phyloP scores from a whole-genome alignment of 64 coral and sea anemone genomes.

The Montipora cactus region DNA sequence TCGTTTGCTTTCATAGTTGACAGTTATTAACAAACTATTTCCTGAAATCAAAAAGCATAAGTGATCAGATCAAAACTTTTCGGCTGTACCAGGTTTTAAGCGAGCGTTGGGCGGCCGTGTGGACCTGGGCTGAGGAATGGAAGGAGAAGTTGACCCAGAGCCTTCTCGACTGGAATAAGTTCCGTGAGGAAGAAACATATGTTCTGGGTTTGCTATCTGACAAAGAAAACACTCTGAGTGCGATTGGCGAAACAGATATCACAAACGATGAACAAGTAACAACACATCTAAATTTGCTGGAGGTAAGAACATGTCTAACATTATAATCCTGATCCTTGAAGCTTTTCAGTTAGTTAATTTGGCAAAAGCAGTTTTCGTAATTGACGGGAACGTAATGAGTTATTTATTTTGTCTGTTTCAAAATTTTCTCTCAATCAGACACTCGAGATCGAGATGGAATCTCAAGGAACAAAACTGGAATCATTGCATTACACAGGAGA shows the following conservation, averaged over 20 bases:
- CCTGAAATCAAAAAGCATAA: too few species aligned
- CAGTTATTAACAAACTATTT: too few species aligned
- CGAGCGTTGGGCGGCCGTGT: slow-evolving; percentile 89
- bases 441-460: slow-evolving; percentile 52
- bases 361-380: not conserved
- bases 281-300: slow-evolving; percentile 51
- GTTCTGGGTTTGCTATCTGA: slow-evolving; percentile 68
- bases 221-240: slow-evolving; percentile 63
- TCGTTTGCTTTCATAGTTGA: too few species aligned
- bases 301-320: slow-evolving; percentile 22
- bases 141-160: slow-evolving; percentile 67
- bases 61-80: not conserved
- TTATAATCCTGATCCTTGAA: too few species aligned
- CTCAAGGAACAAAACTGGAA: slow-evolving; percentile 48
- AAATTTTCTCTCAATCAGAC: not conserved
- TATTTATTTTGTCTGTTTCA: not conserved
- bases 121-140: slow-evolving; percentile 87
- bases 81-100: slow-evolving; percentile 17
- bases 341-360: not conserved
- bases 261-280: slow-evolving; percentile 69
- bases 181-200: slow-evolving; percentile 29
- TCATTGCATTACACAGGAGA: slow-evolving; percentile 65
- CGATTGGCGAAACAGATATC: slow-evolving; percentile 70
- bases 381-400: not conserved
- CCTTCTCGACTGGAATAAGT: slow-evolving; percentile 75